Evolutionary conservation across 2,888 invertebrate genomes (phyloP).

Genomic region (Sclerodermus sp.): DNA sequence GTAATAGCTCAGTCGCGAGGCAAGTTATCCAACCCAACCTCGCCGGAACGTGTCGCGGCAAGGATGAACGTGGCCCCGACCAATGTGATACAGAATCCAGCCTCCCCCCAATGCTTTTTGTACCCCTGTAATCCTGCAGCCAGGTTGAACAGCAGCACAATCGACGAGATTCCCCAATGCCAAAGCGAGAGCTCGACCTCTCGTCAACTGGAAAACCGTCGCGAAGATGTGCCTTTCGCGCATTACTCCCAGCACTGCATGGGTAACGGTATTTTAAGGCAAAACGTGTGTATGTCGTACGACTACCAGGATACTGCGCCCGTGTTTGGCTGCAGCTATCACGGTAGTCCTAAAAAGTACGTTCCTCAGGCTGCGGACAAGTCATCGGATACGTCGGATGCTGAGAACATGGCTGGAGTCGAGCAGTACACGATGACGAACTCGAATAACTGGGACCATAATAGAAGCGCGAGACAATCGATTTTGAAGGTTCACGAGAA

Average conservation of each 20-base stretch:
- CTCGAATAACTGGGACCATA: constrained; percentile 1
- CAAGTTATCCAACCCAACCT: constrained; percentile 43
- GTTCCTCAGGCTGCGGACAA: constrained; percentile 21
- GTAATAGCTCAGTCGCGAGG: constrained; percentile 55
- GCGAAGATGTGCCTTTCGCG: constrained; percentile 18
- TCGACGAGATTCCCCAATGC: constrained; percentile 11
- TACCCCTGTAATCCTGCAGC: constrained; percentile 35
- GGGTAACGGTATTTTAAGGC: constrained; percentile 16
- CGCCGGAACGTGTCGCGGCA: constrained; percentile 36
- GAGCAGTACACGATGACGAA: constrained; percentile 14
- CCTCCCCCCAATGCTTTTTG: constrained; percentile 36
- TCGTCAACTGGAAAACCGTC: constrained; percentile 25
- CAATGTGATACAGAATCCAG: constrained; percentile 25
- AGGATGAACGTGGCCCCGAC: constrained; percentile 7
- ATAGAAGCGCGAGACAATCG: constrained; percentile 12
- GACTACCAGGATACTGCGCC: constrained; percentile 17
- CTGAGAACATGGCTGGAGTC: constrained; percentile 10
- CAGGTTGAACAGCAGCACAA: constrained; percentile 20
- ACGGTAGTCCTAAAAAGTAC: constrained; percentile 20
- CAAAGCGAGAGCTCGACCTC: constrained; percentile 22
- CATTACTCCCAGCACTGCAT: constrained; percentile 30
- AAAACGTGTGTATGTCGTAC: constrained; percentile 25
- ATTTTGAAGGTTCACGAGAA: constrained; percentile 21
- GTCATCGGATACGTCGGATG: constrained; percentile 22
- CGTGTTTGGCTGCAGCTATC: neutral